Base-by-base conservation (phyloP, 2,113 vertebrate species). In the Rutilus rutilus region DNA sequence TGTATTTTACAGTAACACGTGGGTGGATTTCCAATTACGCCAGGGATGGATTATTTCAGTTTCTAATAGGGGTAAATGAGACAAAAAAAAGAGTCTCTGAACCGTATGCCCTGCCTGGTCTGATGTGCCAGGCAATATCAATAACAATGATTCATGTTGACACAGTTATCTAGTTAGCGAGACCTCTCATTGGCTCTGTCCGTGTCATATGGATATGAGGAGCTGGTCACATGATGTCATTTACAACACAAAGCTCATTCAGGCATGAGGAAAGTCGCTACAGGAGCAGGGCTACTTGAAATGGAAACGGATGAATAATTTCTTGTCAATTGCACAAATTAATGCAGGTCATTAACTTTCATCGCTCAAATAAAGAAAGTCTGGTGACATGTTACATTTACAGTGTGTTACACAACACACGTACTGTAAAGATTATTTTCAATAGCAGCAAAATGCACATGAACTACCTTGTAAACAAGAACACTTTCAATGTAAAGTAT, bases 201-300 rank as follows among this genome's bases (percentile, higher is more conserved):
- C 57, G 4, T 83, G 75, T 86, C 65, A 67, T 62, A 76, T 89
- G 86, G 78, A 74, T 78, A 87, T 87, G 74, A 87, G 84, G 36
- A 23, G 21, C 71, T 59, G 47, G 74, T 75, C 67, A 36, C 67
- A 47, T 85, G 52, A 30, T 79, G 74, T 50, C 65, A 65, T 82
- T 87, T 87, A 78, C 78, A 69, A 87, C 78, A 76, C 86, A 64
- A 59, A 85, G 64, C 47, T 73, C 59, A 82, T 78, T 85, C 25
- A 65, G 17, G 42, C 67, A 79, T 50, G 86, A 65, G 64, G 19
- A 73, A 73, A 89, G 62, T 87, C 88, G 64, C 84, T 87, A 85
- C 71, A 10, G 64, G 52, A 78, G 57, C 62, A 73, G 45, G 54
- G 81, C 84, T 59, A 74, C 84, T 87, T 45, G 77, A 62, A 84